Percentiles rank a stretch among this genome's conserved stretches.
Evolutionary conservation across 1,140 invertebrate species (phyloP).

Genomic region (Battus philenor): DNA sequence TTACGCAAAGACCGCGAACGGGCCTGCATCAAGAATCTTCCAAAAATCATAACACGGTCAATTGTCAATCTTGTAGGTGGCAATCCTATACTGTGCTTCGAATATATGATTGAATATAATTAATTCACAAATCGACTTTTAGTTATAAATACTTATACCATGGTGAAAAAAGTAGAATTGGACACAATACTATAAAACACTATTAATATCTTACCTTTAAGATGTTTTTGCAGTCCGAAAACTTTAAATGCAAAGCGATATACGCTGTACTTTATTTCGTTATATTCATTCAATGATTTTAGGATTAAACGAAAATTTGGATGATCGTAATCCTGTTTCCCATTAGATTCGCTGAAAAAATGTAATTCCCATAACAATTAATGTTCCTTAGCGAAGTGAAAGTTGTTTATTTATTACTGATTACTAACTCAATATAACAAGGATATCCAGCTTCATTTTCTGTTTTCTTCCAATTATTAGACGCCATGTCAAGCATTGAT

Average conservation of each 20-base stretch:
- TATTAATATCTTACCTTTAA: conserved; percentile 73
- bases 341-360: conserved; percentile 60
- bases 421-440: conserved; percentile 76
- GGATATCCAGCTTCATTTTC: conserved; percentile 78
- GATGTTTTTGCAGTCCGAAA: conserved; percentile 80
- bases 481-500: conserved; percentile 24
- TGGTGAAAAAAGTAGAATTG: no score
- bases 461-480: conserved; percentile 57
- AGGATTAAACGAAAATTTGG: conserved; percentile 73
- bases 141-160: no score
- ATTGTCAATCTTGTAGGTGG: no score
- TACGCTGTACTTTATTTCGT: conserved; percentile 86
- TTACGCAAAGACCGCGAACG: no score
- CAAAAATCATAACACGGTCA: no score
- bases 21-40: no score
- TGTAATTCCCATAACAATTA: conserved; percentile 18
- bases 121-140: no score
- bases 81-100: no score
- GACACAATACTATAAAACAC: no score
- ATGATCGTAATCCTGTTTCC: conserved; percentile 75
- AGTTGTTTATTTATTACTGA: conserved; percentile 34
- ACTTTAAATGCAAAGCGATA: conserved; percentile 91
- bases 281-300: conserved; percentile 79
- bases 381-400: conserved; percentile 30
- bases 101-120: no score